Conservation (phyloP, 2,797 vertebrate species). For the Diglossa cyanea region DNA sequence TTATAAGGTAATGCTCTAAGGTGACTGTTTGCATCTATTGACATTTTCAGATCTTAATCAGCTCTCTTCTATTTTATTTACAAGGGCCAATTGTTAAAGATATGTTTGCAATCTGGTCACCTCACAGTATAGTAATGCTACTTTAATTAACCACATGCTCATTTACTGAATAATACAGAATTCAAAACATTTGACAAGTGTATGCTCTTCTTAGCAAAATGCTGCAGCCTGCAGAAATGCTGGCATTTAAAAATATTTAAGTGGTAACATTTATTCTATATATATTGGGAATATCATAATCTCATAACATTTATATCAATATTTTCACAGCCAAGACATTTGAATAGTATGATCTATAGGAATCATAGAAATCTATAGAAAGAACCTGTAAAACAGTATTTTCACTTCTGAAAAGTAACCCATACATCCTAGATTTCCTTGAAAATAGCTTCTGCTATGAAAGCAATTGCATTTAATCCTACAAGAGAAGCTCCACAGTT, state of each 20-base stretch:
- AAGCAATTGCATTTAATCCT: neutral
- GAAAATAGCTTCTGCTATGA: neutral
- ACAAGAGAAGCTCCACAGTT: neutral
- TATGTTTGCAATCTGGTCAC: conserved; percentile 42
- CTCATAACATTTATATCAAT: conserved; percentile 14
- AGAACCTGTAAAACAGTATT: neutral
- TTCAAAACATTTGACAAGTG: conserved; percentile 56
- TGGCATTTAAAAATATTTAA: conserved; percentile 72
- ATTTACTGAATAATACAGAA: conserved; percentile 58
- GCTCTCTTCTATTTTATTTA: conserved; percentile 54
- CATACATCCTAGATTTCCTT: neutral
- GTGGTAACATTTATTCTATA: conserved; percentile 23
- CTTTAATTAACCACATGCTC: conserved; percentile 63
- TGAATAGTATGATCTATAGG: neutral
- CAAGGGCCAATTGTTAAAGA: conserved; percentile 62
- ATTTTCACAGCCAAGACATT: conserved; percentile 29
- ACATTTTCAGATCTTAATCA: conserved; percentile 72
- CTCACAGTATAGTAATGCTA: conserved; percentile 33
- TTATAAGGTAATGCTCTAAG: conserved; percentile 59
- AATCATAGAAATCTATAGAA: neutral
- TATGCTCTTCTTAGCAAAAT: conserved; percentile 56
- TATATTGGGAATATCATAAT: neutral
- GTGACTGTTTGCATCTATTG: conserved; percentile 68
- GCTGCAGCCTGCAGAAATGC: conserved; percentile 56
- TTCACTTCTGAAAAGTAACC: neutral